Base-by-base conservation (phyloP, 2,113 vertebrate genomes). In the Syrmaticus mikado region DNA sequence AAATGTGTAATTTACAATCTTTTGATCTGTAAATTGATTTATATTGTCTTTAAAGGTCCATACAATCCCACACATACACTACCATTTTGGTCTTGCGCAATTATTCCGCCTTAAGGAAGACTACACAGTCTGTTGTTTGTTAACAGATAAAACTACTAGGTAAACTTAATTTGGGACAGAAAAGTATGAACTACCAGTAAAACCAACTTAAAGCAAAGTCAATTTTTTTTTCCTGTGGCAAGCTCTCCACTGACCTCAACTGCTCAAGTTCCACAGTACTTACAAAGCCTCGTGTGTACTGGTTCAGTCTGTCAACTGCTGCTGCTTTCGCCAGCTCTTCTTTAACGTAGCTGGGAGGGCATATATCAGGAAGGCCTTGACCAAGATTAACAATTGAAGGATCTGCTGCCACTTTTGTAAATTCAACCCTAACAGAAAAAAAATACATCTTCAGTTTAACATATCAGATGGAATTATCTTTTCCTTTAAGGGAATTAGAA, bases 281-380 rank as follows among this genome's bases (percentile, higher is more conserved):
- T 98, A 99, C 99, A 97, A 99, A 99, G 88, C 99, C 98, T 89
- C 99, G 97, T 3, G 99, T 99, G 92, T 99, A 99, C 96, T 99
- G 99, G 96, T 99, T 99, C 96, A 99, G 78, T 72, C 52, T 93
- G 96, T 99, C 98, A 53, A 97, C 95, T 38, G 97, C 91, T 27
- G 98, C 97, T n/a, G 97, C 98, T 77, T 98, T 97, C 30, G 98
- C 98, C 10, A 99, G 97, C 5, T 97, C 98, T 85, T 99, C 98
- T 93, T 98, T 99, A 55, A 99, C 93, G 17, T 99, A 99, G 14
- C 89, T 89, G 68, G 99, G 99, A 90, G 99, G 99, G 13, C 98
- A 97, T 80, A 99, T 98, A 90, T 99, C 99, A 83, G 99, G 99
- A 68, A 96, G 97, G 24, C 99, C 99, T 94, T 99, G 99, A 48